phyloP scores from a whole-genome alignment of 2,888 invertebrate genomes.

The Ellobium chinense region DNA sequence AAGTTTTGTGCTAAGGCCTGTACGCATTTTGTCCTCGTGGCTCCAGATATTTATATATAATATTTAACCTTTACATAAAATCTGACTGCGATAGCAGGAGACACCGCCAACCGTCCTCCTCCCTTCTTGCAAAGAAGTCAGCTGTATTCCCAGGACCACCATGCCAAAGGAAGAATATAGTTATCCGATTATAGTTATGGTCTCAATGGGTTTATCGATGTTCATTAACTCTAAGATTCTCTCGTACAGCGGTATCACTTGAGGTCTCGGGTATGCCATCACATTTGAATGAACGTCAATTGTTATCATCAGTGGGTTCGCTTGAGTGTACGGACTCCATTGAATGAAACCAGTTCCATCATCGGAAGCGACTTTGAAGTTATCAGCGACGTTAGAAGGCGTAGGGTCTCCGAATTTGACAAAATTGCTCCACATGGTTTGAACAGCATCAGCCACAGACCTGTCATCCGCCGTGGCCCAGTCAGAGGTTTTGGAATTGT shows the following conservation, averaged over 20 bases:
- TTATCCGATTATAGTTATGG: not conserved
- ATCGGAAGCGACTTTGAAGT: not conserved
- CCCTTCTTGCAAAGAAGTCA: too few species aligned
- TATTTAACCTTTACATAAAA: too few species aligned
- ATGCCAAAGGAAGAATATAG: too few species aligned
- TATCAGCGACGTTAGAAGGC: not conserved
- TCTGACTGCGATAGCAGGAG: too few species aligned
- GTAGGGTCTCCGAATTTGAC: conserved; percentile 27
- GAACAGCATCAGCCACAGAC: not conserved
- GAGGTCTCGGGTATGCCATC: conserved; percentile 8
- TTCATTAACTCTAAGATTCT: not conserved
- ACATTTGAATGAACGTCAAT: not conserved
- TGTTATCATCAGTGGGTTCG: not conserved
- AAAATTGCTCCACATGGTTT: conserved; percentile 38
- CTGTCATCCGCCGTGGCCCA: conserved; percentile 8
- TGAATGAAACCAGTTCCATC: not conserved
- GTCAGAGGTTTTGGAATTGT: not conserved
- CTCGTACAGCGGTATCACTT: not conserved
- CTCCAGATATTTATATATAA: too few species aligned
- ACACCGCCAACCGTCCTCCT: too few species aligned
- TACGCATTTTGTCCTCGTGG: too few species aligned
- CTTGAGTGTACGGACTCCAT: not conserved
- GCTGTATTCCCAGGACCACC: too few species aligned
- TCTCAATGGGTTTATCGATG: not conserved
- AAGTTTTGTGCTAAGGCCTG: too few species aligned